Base-by-base conservation (phyloP, 2,113 vertebrate species). In the Nicator chloris region DNA sequence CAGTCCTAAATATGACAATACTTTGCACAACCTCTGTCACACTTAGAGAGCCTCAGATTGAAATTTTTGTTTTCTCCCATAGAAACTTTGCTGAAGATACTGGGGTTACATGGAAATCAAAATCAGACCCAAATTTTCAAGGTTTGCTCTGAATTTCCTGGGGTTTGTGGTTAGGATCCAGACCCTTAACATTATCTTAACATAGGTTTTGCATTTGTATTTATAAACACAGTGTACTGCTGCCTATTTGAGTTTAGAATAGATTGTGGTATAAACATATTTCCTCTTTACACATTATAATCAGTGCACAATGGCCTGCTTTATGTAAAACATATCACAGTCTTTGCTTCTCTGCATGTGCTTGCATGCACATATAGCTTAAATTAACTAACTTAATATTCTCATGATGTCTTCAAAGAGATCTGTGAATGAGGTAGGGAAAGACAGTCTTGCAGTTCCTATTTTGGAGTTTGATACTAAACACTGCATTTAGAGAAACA, bases 241-340 rank as follows among this genome's bases (percentile, higher is more conserved):
- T 97, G 96, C 94, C 97, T 97, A 97, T 96, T 97, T 96, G 91
- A 91, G 96, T 97, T 98, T 95, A 94, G 97, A 97, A 96, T 96
- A 96, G 97, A 97, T 91, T 97, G 97, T 96, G 96, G 97, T 97
- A 97, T 96, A 97, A 98, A 96, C 98, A 98, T 96, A 97, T 98
- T 98, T 98, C 95, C 97, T 97, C 97, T 97, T 98, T 98, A 98
- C 97, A 98, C 97, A 75, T 98, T 97, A 96, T 97, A 98, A 98
- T 98, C 97, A 98, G 95, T 7, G 95, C 95, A 95, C 96, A 98
- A 97, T 95, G 96, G 94, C 92, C 96, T 98, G 97, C 97, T 98
- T 98, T 97, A 98, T 98, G 98, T 98, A 98, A 98, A 98, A 97
- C 94, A 96, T 96, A 97, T 96, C 97, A 92, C 80, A 82, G 97